Conservation (phyloP, 1,140 invertebrate species). For the Pseudomyrmex concolor region DNA sequence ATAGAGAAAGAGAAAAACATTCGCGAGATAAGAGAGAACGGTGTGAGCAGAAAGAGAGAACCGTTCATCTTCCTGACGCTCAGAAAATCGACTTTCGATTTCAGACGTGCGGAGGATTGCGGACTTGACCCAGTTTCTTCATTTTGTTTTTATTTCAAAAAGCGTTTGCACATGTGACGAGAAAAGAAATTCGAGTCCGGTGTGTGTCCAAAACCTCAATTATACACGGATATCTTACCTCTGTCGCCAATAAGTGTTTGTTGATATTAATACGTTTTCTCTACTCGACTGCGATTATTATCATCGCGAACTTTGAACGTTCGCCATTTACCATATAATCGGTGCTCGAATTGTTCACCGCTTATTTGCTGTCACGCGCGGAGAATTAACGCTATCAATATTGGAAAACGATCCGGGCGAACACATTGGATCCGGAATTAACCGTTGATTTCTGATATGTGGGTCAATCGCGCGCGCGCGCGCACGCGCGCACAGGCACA, state of each 20-base stretch:
- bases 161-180: neutral
- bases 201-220: slow-evolving; percentile 58
- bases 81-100: slow-evolving; percentile 80
- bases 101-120: slow-evolving; percentile 63
- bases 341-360: slow-evolving; percentile 5
- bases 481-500: neutral
- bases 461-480: slow-evolving; percentile 8
- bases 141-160: slow-evolving; percentile 24
- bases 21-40: slow-evolving; percentile 71
- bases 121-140: slow-evolving; percentile 49
- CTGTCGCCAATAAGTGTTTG: neutral
- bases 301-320: slow-evolving; percentile 22
- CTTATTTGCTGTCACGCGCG: neutral
- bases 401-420: slow-evolving; percentile 5
- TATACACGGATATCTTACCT: slow-evolving; percentile 45
- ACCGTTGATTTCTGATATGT: slow-evolving; percentile 47
- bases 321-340: neutral
- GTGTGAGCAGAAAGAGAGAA: slow-evolving; percentile 58
- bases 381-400: slow-evolving; percentile 8
- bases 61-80: slow-evolving; percentile 59
- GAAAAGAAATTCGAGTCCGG: slow-evolving; percentile 47
- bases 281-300: neutral
- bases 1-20: slow-evolving; percentile 45
- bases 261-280: slow-evolving; percentile 18
- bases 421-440: slow-evolving; percentile 26